Conservation (phyloP, 2,888 invertebrate genomes). For the Drosophila kuntzei region DNA sequence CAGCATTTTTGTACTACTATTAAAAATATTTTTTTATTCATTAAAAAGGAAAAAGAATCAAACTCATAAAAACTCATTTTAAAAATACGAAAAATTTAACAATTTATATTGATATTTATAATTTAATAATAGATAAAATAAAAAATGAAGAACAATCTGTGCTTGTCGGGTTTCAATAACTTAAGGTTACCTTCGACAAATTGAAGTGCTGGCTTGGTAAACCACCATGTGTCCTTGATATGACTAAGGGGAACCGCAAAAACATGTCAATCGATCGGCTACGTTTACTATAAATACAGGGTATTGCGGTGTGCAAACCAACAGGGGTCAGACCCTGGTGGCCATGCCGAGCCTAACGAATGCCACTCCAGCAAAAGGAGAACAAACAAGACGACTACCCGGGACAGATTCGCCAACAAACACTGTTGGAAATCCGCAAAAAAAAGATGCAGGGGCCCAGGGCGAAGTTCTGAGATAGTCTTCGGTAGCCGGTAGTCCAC, state of each 20-base stretch:
- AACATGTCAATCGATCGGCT: conserved; percentile 64
- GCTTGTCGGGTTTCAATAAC: neutral
- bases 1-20: too few relatives aligned
- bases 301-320: conserved; percentile 62
- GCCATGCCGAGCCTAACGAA: conserved; percentile 60
- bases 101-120: too few relatives aligned
- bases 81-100: too few relatives aligned
- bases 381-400: conserved; percentile 36
- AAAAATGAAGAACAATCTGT: neutral
- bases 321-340: conserved; percentile 27
- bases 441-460: conserved; percentile 15
- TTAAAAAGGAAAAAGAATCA: too few relatives aligned
- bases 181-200: neutral
- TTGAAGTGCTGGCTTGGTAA: conserved; percentile 19
- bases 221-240: conserved; percentile 33
- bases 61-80: too few relatives aligned
- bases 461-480: conserved; percentile 18
- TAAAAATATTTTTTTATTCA: too few relatives aligned
- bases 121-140: too few relatives aligned
- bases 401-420: conserved; percentile 78
- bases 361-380: conserved; percentile 35
- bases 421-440: conserved; percentile 69
- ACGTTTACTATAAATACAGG: conserved; percentile 78
- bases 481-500: conserved; percentile 78
- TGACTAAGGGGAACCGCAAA: conserved; percentile 49